Base-by-base conservation (phyloP, 2,113 vertebrate genomes). In the Cisticola juncidis region DNA sequence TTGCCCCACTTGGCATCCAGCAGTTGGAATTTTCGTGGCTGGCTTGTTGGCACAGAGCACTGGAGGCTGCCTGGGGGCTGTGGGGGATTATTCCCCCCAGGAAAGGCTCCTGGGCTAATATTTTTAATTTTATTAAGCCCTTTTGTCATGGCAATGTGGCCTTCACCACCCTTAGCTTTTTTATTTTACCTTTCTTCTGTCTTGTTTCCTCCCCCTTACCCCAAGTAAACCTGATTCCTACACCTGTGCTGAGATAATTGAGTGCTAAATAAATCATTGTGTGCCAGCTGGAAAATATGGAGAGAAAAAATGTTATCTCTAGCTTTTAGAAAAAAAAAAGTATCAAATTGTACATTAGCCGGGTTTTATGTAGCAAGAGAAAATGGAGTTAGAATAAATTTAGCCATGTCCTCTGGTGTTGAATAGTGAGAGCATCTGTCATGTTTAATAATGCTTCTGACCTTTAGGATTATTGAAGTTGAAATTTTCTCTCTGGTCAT, bases 381-480 rank as follows among this genome's bases (percentile, higher is more conserved):
- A 95, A 70, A 65, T 81, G 95, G 94, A 84, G 68, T 93, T 93
- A 88, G 97, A 98, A 98, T 76, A 82, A 87, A 94, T 95, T 91
- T 96, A 95, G 84, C 85, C 72, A 20, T 86, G 70, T 86, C 92
- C 95, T 96, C 94, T 69, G 64, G 70, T 92, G 86, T 57, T 58
- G 77, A 83, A 81, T 51, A 79, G 83, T n/a, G 83, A 94, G 85
- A 92, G 81, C 90, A 93, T 94, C 94, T 97, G 96, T 96, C 87
- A 91, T 92, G 58, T 97, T 97, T 96, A 96, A 95, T 97, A 92
- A 95, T 72, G 79, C 44, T 83, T 69, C 93, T 97, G 96, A 95
- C 94, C 95, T 97, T 97, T 93, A 88, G 92, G 95, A 92, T 94
- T 97, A 93, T 87, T 89, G 94, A 94, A 95, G 92, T 90, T 58